Base-by-base conservation (phyloP, 2,888 invertebrate species). In the Drosophila suboccidentalis region DNA sequence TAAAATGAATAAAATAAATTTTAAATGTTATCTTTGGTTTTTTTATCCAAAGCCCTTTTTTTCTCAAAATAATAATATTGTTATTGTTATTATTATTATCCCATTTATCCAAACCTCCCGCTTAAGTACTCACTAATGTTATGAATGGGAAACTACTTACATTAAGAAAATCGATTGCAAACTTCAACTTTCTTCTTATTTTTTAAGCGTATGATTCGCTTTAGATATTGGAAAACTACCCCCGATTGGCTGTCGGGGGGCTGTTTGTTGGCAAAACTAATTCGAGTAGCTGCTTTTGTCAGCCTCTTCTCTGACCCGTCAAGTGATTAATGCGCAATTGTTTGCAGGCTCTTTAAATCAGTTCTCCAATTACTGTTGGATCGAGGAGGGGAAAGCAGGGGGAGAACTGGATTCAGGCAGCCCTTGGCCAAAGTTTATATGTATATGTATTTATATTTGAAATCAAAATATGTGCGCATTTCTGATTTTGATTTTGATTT, bases 281-380 rank as follows among this genome's bases (percentile, higher is more conserved):
- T 60, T 47, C 51, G 34, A 43, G 59, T 53, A 50, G 63, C 67
- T 67, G 77, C 53, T 62, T 50, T 43, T 66, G 72, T 59, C 65
- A 67, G 67, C 49, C 60, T 19, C 50, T 29, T 36, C 61, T 54
- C 61, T 36, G 49, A 58, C 19, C 44, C 49, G 26, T 43, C 68
- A 64, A 75, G 59, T 82, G 84, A 81, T 83, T 83, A 81, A 82
- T 82, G 84, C 79, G 74, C 84, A 81, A 82, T 82, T 82, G 82
- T 81, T 82, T 83, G 77, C 82, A 84, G 81, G 61, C 77, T 66
- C 71, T 71, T 68, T 50, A 73, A 83, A 80, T 71, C 71, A 67
- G 75, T 75, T 69, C 69, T 62, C 61, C 81, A 82, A 83, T 82
- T 79, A 81, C 79, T 70, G 55, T 71, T 70, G 11, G 51, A 13